phyloP scores from a whole-genome alignment of 2,888 invertebrate genomes.

The Megastigmus dorsalis region DNA sequence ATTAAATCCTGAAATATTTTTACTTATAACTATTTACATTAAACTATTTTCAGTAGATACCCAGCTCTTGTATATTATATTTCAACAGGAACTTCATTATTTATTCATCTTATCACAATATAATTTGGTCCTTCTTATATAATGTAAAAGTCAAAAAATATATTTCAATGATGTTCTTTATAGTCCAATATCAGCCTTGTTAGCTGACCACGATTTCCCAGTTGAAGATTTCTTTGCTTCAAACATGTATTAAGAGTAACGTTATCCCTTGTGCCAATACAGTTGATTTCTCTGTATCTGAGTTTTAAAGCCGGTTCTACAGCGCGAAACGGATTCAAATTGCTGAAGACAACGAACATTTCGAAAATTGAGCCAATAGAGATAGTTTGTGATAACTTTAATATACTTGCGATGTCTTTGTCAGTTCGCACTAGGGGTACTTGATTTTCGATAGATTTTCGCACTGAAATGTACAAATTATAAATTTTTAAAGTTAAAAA shows the following conservation, averaged over 20 bases:
- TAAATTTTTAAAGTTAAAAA: conserved; percentile 40
- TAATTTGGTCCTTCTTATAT: conserved; percentile 40
- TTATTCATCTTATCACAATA: conserved; percentile 49
- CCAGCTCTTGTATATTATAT: conserved; percentile 47
- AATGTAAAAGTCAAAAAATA: conserved; percentile 25
- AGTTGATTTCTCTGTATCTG: conserved; percentile 73
- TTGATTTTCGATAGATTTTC: conserved; percentile 55
- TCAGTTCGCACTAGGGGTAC: conserved; percentile 81
- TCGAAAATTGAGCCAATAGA: conserved; percentile 79
- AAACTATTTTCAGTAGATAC: conserved; percentile 54
- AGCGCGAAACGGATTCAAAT: conserved; percentile 84
- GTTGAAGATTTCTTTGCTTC: conserved; percentile 64
- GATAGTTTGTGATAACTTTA: conserved; percentile 73
- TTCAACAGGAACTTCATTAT: conserved; percentile 47
- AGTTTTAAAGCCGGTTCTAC: conserved; percentile 87
- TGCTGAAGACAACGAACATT: conserved; percentile 81
- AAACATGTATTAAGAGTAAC: conserved; percentile 63
- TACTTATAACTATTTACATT: conserved; percentile 49
- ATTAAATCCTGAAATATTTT: conserved; percentile 41
- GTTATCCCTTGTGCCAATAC: conserved; percentile 66
- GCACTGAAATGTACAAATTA: conserved; percentile 56
- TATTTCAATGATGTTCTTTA: conserved; percentile 48
- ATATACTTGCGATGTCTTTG: conserved; percentile 78
- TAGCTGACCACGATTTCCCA: conserved; percentile 77
- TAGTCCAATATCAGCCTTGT: conserved; percentile 78